Evolutionary conservation across 1,140 invertebrate species (phyloP), one percentile per base, ranked within the genome.

Genomic region (Cydia amplana): DNA sequence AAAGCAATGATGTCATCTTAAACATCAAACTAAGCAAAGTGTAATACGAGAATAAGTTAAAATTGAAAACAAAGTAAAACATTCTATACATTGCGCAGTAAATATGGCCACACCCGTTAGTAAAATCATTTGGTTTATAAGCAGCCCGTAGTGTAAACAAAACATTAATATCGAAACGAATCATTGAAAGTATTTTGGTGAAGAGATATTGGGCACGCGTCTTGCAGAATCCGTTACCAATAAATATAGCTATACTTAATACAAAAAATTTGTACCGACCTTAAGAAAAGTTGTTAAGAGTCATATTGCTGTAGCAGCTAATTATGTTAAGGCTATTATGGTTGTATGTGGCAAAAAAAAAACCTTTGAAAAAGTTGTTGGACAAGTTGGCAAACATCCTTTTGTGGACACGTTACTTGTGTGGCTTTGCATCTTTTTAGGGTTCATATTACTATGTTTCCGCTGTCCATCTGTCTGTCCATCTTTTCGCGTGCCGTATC

Each of bases 1-100:
- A 75, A 72, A 60, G 28, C 43, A 40, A 20, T 75, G 75, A 75
- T 72, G 75, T 75, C 75, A 75, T 75, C 67, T 72, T 20, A 75
- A 36, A 75, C 74, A 75, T 46, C 60, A 65, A 75, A 46, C 63
- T 36, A 49, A 65, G 20, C 65, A 70, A 3, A 18, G 55, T 75
- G 40, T 64, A 76, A 63, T 60, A 51, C 6, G 73, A 72, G 12
- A 70, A 6, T 1, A 36, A 36, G 32, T 60, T 60, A 23, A 60
- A 60, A 60, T 60, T 0, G 55, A 60, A 23, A 20, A 23, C 10
- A 23, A 60, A 23, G 6, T n/a, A 23, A 3, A 60, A 1, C n/a
- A 60, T 60, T 3, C 2, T 23, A 60, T 60, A 60, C 55, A 60
- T 23, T 23, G 20, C 55, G 16, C 10, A 9, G 18, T 7, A 9